Evolutionary conservation across 2,888 invertebrate genomes (phyloP).

Genomic region (Pristionchus japonicus): DNA sequence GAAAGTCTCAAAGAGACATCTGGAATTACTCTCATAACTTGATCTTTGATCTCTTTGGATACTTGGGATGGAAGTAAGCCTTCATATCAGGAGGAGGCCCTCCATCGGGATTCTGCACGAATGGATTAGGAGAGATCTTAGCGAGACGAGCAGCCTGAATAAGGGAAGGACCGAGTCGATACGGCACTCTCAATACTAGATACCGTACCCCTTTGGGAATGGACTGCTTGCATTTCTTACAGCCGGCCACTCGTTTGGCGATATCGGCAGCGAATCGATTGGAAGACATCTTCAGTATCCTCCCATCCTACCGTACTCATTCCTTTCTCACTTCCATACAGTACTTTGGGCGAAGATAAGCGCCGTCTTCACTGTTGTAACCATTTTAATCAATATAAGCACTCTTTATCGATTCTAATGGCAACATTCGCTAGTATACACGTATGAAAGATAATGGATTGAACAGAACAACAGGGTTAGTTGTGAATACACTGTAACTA

Average conservation of each 20-base stretch:
- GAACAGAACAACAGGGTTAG: neutral
- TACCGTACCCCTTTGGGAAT: slow-evolving; percentile 58
- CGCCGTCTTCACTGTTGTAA: neutral
- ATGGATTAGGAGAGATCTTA: slow-evolving; percentile 86
- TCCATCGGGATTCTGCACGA: slow-evolving; percentile 79
- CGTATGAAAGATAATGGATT: neutral
- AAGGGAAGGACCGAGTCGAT: too few relatives aligned
- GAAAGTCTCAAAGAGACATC: slow-evolving; percentile 86
- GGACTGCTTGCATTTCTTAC: slow-evolving; percentile 86
- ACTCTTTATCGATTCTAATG: slow-evolving; percentile 33
- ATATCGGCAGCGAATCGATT: slow-evolving; percentile 82
- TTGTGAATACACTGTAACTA: neutral
- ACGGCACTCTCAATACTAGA: neutral
- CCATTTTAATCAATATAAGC: neutral
- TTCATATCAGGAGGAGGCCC: slow-evolving; percentile 83
- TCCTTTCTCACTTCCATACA: neutral
- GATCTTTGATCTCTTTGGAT: neutral
- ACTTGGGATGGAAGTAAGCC: slow-evolving; percentile 83
- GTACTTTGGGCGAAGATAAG: slow-evolving; percentile 35
- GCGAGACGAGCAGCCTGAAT: slow-evolving; percentile 80
- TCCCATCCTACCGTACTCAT: neutral
- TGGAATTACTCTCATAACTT: neutral
- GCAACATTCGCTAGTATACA: neutral
- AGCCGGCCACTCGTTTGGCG: slow-evolving; percentile 87
- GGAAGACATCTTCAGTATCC: slow-evolving; percentile 74